Evolutionary conservation across 2,797 vertebrate genomes (phyloP).

Genomic region (Fundulus diaphanus): DNA sequence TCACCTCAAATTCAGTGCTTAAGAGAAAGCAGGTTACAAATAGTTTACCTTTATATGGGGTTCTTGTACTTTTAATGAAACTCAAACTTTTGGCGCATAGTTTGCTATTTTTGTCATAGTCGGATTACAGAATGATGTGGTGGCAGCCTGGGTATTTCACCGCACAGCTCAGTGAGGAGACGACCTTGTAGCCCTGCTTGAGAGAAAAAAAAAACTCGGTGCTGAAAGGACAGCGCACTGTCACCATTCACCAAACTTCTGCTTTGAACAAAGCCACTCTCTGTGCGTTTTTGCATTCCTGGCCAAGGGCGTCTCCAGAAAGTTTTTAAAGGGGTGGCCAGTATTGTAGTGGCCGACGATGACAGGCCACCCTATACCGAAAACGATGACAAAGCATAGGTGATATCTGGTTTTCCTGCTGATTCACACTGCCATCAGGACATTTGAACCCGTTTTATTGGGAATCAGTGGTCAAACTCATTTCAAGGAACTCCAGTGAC

Average conservation of each 20-base stretch:
- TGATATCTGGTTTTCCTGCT: constrained; percentile 14
- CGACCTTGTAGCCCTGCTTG: constrained; percentile 16
- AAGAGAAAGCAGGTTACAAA: neutral
- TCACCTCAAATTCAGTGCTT: too few species aligned
- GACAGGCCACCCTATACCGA: neutral
- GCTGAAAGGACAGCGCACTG: constrained; percentile 76
- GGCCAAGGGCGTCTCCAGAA: neutral
- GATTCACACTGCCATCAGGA: constrained; percentile 19
- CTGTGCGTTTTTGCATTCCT: neutral
- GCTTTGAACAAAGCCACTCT: neutral
- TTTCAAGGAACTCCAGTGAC: constrained; percentile 4
- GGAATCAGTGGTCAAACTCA: neutral
- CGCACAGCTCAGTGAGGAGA: neutral
- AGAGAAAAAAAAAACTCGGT: constrained; percentile 51
- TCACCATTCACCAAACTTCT: constrained; percentile 19
- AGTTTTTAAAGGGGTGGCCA: neutral
- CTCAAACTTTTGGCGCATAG: neutral
- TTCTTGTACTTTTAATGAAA: neutral
- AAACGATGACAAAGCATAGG: neutral
- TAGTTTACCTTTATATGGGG: neutral
- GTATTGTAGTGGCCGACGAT: neutral
- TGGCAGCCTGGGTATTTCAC: neutral
- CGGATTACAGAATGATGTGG: neutral
- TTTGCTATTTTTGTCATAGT: neutral
- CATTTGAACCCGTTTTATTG: neutral